Evolutionary conservation across 2,888 invertebrate species (phyloP).

Genomic region (Kryphioiulus occultus): DNA sequence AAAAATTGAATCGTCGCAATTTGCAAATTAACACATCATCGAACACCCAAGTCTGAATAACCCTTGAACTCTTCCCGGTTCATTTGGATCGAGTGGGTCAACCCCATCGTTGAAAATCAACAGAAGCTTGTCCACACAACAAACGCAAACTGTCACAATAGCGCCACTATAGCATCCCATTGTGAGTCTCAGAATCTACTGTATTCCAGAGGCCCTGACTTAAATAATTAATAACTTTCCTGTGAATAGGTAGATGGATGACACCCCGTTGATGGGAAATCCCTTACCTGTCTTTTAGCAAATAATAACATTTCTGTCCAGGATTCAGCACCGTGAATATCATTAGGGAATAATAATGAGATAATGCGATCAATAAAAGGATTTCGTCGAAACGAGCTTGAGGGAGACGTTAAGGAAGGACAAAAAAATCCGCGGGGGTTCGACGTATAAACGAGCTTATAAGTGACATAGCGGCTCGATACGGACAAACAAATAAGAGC

Average conservation of each 20-base stretch:
- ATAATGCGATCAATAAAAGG: background rate
- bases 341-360: background rate
- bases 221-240: slow-evolving; percentile 14
- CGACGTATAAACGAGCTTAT: background rate
- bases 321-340: background rate
- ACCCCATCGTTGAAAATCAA: background rate
- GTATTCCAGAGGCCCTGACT: background rate
- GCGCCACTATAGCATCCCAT: background rate
- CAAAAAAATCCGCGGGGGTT: background rate
- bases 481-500: slow-evolving; percentile 11
- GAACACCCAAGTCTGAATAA: background rate
- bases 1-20: background rate
- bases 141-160: background rate
- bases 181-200: background rate
- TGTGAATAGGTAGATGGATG: background rate
- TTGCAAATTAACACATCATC: background rate
- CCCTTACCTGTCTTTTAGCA: background rate
- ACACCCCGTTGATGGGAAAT: background rate
- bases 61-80: background rate
- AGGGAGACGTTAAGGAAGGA: background rate
- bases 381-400: background rate
- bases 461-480: slow-evolving; percentile 15
- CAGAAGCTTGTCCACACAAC: background rate
- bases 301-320: background rate
- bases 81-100: background rate